Conservation (phyloP, 2,888 invertebrate genomes). For the Callimorpha dominula region DNA sequence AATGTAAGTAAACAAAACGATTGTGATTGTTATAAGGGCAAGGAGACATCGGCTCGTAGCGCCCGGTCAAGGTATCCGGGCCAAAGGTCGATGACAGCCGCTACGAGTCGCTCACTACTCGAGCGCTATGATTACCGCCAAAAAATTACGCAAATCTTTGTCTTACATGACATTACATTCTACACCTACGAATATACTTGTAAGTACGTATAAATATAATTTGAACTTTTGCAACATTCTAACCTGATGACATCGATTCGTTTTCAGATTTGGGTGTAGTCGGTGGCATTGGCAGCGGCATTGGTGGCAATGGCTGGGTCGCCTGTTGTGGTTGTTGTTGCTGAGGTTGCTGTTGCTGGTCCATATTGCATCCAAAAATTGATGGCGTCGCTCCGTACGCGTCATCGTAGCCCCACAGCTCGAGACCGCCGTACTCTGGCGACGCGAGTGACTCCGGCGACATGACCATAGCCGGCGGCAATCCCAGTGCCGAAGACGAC, state of each 20-base stretch:
- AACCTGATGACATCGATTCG: slow-evolving; percentile 86
- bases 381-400: slow-evolving; percentile 79
- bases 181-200: neutral
- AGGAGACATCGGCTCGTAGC: slow-evolving; percentile 76
- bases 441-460: slow-evolving; percentile 92
- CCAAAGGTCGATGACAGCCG: slow-evolving; percentile 85
- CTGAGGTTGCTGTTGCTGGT: slow-evolving; percentile 83
- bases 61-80: slow-evolving; percentile 86
- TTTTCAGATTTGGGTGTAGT: slow-evolving; percentile 85
- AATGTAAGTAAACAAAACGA: slow-evolving; percentile 78
- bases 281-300: slow-evolving; percentile 83
- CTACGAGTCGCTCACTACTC: slow-evolving; percentile 56
- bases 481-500: slow-evolving; percentile 91
- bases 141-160: slow-evolving; percentile 54
- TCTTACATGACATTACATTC: neutral
- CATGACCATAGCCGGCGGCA: slow-evolving; percentile 91
- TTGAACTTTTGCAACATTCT: slow-evolving; percentile 48
- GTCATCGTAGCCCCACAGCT: slow-evolving; percentile 92
- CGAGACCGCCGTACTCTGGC: slow-evolving; percentile 92
- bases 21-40: slow-evolving; percentile 74
- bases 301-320: slow-evolving; percentile 84
- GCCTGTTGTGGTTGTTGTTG: slow-evolving; percentile 79
- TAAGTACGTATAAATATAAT: neutral
- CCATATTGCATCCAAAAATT: slow-evolving; percentile 81
- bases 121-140: slow-evolving; percentile 70